Base-by-base conservation (phyloP, 2,888 invertebrate species). In the Clostera curtula region DNA sequence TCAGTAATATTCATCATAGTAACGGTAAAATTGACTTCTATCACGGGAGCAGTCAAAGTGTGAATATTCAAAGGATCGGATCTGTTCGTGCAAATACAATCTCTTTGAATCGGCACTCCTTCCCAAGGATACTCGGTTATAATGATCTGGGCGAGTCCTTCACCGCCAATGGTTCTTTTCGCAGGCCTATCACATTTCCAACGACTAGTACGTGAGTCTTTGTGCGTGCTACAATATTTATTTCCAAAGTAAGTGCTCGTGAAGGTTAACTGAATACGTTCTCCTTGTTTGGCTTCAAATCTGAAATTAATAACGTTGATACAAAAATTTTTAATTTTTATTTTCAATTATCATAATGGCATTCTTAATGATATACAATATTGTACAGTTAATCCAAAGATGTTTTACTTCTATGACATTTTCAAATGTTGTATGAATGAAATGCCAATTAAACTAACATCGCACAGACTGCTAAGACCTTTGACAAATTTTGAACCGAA, bases 1-100 rank as follows among this genome's bases (percentile, higher is more conserved):
- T 93, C 91, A 4, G 91, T 89, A 30, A 92, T 90, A 71, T 90
- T 90, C 94, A 95, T 93, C 63, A 89, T 86, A 7, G 89, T 88
- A 4, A 93, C 88, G 10, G 89, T 87, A 59, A 93, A 93, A 55
- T 89, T 89, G 0, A 93, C 86, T 63, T 91, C 89, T 5, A 93
- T 87, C 29, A 89, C 87, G 24, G 87, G 86, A 1, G 92, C 89
- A 7, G 91, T 89, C 37, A 92, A 82, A 11, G 90, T 89, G 38
- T 88, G 86, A 40, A 91, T 80, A 31, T 87, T 83, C 21, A 91
- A 71, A 9, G 88, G 87, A 31, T 90, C 89, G 25, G 87, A 85
- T 41, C 90, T 82, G 59, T 90, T 89, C 12, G 89, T 88, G 60
- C 92, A 93, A 35, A 93, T 76, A 56, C 93, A 93, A 60, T 92